Conservation (phyloP, 2,888 invertebrate genomes). For the Alloscopus bannaensis region DNA sequence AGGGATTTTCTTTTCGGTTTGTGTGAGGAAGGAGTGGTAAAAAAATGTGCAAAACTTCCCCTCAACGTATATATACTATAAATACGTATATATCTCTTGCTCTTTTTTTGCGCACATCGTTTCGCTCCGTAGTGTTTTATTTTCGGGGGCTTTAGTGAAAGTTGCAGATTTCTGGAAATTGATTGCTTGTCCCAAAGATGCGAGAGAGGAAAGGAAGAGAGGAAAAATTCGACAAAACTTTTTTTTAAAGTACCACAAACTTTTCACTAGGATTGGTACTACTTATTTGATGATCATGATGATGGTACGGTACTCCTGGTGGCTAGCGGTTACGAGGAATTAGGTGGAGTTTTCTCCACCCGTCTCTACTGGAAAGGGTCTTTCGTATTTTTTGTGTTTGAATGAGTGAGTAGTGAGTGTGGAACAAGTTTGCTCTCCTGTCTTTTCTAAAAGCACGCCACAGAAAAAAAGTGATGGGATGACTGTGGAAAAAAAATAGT, state of each 20-base stretch:
- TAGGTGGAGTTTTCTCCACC: conserved; percentile 15
- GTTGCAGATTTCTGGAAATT: conserved; percentile 59
- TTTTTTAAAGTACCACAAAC: conserved; percentile 30
- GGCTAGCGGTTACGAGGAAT: conserved; percentile 13
- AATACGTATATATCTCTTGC: neutral
- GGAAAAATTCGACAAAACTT: conserved; percentile 39
- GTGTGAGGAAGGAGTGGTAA: neutral
- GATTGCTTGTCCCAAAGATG: conserved; percentile 53
- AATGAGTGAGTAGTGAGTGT: conserved; percentile 17
- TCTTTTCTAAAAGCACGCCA: neutral
- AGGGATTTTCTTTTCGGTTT: conserved; percentile 7
- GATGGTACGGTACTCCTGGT: conserved; percentile 24
- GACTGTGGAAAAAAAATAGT: conserved; percentile 16
- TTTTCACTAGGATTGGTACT: conserved; percentile 4
- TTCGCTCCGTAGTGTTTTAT: neutral
- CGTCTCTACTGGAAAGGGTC: neutral
- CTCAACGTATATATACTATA: neutral
- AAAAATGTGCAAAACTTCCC: conserved; percentile 6
- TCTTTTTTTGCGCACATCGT: conserved; percentile 9
- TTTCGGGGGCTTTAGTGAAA: conserved; percentile 41
- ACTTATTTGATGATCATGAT: neutral
- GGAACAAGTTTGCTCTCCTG: neutral
- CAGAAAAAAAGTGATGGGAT: neutral
- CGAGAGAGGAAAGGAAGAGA: conserved; percentile 5
- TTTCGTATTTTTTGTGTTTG: conserved; percentile 9